Base-by-base conservation (phyloP, 1,140 invertebrate genomes). In the Drosophila sulfurigaster region DNA sequence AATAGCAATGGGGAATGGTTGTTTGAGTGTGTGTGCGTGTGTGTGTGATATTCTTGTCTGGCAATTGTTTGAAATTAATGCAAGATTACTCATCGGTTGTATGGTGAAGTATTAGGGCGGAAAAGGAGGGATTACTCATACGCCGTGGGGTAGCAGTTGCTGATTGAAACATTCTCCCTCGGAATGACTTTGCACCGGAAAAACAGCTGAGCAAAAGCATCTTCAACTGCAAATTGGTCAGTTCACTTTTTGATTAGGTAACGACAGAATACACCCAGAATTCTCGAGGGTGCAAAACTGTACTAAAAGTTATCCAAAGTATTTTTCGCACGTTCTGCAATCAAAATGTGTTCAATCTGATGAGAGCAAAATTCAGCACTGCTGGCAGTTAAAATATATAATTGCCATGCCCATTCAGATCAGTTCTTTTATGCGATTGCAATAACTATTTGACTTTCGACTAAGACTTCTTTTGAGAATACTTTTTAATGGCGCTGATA, bases 11-110 rank as follows among this genome's bases (percentile, higher is more conserved):
- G 8, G 65, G 11, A 43, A 41, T 30, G 20, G 38, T 15, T 1
- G 7, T 15, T 13, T n/a, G 57, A 35, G 16, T 20, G 16, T 20
- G 16, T 20, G 0, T 13, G 32, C 0, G 7, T 32, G 32, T 51
- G 35, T 66, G 32, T 45, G 43, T 43, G 38, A 66, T 66, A 66
- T 57, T 48, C 20, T 56, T 52, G 46, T 70, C 65, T 81, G 69
- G 75, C 51, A 74, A 69, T 70, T 82, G 80, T 82, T 74, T 75
- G 54, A 59, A 59, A 78, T 82, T 43, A 77, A 78, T 82, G 65
- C 46, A 46, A 67, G 35, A 80, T 82, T 82, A 79, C 80, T 82
- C 80, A 82, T 82, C 60, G 75, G 52, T 16, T 70, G 58, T 49
- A 69, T 76, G 78, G 49, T 63, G 16, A 30, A 58, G 20, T 10